Percentiles rank a stretch among this genome's conserved stretches.
These are phyloP conservation scores for human DNA, from an alignment of 2,113 vertebrate genomes.

Conservation along the genomic window DNA sequence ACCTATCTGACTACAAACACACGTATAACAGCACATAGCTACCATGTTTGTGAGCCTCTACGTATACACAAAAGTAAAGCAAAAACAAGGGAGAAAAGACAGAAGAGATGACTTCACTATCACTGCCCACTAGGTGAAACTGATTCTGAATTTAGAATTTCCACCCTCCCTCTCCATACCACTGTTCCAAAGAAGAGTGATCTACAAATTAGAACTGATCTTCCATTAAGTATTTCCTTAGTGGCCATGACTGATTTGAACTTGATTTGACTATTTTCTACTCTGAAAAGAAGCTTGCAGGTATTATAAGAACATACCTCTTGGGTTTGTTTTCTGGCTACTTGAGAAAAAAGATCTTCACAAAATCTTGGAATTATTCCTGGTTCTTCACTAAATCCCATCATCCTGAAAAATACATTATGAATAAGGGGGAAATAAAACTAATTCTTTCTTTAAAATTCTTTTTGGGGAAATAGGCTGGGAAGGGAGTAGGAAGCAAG, in stretches of 20 bases:
- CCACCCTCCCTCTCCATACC: neutral
- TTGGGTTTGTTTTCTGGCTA: slow-evolving; percentile 84
- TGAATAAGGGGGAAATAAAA: neutral
- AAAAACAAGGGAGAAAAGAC: neutral
- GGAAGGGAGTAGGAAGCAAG: neutral
- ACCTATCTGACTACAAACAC: neutral
- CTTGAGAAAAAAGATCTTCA: slow-evolving; percentile 90
- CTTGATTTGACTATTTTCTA: neutral
- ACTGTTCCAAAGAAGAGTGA: neutral
- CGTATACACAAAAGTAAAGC: neutral
- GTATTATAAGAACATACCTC: slow-evolving; percentile 81
- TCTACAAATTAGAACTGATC: neutral
- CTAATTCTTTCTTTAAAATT: neutral
- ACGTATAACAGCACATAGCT: rapidly evolving
- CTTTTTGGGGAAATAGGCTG: neutral
- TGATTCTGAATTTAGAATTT: neutral
- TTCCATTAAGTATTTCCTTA: neutral
- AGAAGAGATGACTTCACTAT: neutral
- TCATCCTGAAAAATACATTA: slow-evolving; percentile 89
- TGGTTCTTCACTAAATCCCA: slow-evolving; percentile 93
- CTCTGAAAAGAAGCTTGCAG: neutral
- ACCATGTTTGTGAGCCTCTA: neutral
- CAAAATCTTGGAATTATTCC: slow-evolving; percentile 97
- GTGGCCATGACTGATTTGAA: neutral
- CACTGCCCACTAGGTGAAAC: neutral